phyloP scores from a whole-genome alignment of 1,140 invertebrate species.

The Stratiolaelaps scimitus region DNA sequence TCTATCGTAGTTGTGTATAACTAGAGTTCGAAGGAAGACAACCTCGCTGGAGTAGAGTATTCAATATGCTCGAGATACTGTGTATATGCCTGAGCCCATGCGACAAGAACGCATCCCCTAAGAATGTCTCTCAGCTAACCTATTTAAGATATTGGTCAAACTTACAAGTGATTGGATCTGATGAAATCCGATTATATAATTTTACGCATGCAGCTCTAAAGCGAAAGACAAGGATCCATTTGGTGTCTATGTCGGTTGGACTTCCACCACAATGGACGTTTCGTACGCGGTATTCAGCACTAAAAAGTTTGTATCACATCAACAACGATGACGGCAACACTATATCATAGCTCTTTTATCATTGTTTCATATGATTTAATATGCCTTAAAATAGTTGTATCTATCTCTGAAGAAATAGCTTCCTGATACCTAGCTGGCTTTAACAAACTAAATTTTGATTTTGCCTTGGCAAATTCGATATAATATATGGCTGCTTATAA shows the following conservation, averaged over 20 bases:
- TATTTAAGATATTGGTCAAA: too few species aligned
- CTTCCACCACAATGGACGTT: background rate
- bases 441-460: too few species aligned
- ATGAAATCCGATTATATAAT: background rate
- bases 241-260: background rate
- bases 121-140: background rate
- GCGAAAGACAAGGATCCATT: constrained; percentile 3
- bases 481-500: too few species aligned
- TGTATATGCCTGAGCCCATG: background rate
- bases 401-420: background rate
- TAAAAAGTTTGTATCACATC: background rate
- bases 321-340: too few species aligned
- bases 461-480: too few species aligned
- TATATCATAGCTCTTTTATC: too few species aligned
- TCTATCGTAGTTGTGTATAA: too few species aligned
- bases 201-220: background rate
- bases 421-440: too few species aligned
- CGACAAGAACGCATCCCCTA: background rate
- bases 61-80: background rate
- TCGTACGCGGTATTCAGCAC: background rate
- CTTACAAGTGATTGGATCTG: too few species aligned
- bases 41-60: background rate
- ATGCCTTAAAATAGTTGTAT: background rate
- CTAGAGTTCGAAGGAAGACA: background rate
- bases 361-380: background rate